A percentile compares a stretch with the other conserved stretches of the same genome.
Conservation (phyloP, 1,140 invertebrate genomes). For the Andricus grossulariae region DNA sequence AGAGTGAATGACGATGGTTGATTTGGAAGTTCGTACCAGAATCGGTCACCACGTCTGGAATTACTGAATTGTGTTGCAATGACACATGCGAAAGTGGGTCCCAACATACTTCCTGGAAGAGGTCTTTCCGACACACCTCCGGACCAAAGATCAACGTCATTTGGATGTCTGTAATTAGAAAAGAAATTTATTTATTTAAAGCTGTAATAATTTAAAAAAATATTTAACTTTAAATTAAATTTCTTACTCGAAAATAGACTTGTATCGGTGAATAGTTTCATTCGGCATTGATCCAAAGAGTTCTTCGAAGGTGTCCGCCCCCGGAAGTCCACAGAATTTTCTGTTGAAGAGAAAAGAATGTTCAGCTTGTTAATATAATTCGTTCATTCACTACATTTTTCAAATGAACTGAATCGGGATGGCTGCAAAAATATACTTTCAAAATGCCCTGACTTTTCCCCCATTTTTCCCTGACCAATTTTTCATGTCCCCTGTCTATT, state of each 20-base stretch:
- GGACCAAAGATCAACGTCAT: slow-evolving; percentile 94
- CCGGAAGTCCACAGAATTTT: slow-evolving; percentile 92
- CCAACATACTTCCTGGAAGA: slow-evolving; percentile 91
- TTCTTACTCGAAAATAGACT: slow-evolving; percentile 85
- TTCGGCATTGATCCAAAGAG: slow-evolving; percentile 92
- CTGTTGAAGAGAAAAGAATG: slow-evolving; percentile 69
- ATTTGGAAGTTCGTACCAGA: slow-evolving; percentile 96
- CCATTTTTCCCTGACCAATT: too few relatives aligned
- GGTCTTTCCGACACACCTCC: slow-evolving; percentile 93
- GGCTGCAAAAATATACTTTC: too few relatives aligned
- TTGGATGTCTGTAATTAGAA: slow-evolving; percentile 80
- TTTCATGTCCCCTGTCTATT: too few relatives aligned
- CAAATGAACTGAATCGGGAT: background rate
- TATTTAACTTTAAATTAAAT: background rate
- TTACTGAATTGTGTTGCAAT: slow-evolving; percentile 97
- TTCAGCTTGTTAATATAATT: background rate
- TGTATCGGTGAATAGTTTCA: slow-evolving; percentile 87
- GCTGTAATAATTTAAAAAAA: too few relatives aligned
- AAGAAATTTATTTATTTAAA: slow-evolving; percentile 2
- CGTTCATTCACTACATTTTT: background rate
- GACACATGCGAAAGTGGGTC: slow-evolving; percentile 96
- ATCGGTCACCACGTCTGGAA: slow-evolving; percentile 92
- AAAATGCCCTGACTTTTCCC: too few relatives aligned
- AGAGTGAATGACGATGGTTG: slow-evolving; percentile 93
- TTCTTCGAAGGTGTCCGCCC: slow-evolving; percentile 88